phyloP scores from a whole-genome alignment of 2,113 vertebrate genomes.

The Syrrhaptes paradoxus region DNA sequence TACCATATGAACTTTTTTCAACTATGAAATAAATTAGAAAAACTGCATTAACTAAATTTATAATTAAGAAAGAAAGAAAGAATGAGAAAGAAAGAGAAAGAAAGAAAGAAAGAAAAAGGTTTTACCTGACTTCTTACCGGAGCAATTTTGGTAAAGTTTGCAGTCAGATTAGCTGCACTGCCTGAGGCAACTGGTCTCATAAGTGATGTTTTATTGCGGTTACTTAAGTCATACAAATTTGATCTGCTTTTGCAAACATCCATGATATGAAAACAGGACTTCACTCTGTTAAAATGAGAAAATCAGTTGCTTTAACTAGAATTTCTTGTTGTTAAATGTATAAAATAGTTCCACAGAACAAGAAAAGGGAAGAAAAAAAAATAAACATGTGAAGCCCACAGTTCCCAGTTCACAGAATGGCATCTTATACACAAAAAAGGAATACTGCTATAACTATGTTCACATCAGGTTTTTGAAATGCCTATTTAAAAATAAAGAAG shows the following conservation, averaged over 20 bases:
- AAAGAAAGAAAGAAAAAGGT: neutral
- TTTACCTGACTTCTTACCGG: slow-evolving; percentile 90
- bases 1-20: neutral
- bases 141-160: slow-evolving; percentile 89
- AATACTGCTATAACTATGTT: neutral
- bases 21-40: neutral
- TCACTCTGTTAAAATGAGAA: slow-evolving; percentile 82
- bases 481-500: neutral
- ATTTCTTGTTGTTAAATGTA: neutral
- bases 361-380: neutral
- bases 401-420: neutral
- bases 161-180: slow-evolving; percentile 79
- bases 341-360: neutral
- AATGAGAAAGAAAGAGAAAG: too few relatives aligned
- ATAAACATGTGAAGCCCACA: neutral
- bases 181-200: slow-evolving; percentile 85
- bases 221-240: slow-evolving; percentile 81
- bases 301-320: neutral
- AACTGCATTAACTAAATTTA: neutral
- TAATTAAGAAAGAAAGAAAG: neutral
- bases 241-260: slow-evolving; percentile 92
- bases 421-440: neutral
- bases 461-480: neutral
- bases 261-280: slow-evolving; percentile 99
- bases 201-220: slow-evolving; percentile 89